A percentile compares a stretch with the other conserved stretches of the same genome.
These are phyloP conservation scores for Aphelinus atriplicis DNA, from an alignment of 1,140 invertebrate species.

Conservation along the genomic window DNA sequence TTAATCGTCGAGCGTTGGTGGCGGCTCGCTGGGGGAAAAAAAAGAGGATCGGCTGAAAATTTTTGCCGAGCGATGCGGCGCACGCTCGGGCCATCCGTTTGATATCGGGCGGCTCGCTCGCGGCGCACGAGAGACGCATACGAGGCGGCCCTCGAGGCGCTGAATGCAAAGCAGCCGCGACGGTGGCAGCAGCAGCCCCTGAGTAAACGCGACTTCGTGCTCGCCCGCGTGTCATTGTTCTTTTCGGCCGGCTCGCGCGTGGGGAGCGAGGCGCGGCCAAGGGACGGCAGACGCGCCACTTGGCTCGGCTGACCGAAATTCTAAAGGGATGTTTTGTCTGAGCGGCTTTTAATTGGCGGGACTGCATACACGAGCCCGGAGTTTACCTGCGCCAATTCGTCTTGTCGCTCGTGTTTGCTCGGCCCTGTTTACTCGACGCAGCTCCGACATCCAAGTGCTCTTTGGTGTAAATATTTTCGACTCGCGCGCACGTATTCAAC, in stretches of 20 bases:
- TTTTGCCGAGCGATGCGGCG: constrained; percentile 39
- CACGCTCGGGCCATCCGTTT: constrained; percentile 58
- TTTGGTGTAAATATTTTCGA: no score
- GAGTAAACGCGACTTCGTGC: constrained; percentile 29
- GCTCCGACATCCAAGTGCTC: no score
- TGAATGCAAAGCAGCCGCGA: constrained; percentile 30
- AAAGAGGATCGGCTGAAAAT: no score
- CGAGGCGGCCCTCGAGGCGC: not conserved
- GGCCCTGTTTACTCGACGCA: no score
- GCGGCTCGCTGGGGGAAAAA: no score
- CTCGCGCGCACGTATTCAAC: no score
- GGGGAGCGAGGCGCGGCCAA: no score
- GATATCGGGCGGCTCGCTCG: constrained; percentile 51
- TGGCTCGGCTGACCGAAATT: constrained; percentile 9
- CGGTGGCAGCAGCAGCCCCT: not conserved
- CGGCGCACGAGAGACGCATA: no score
- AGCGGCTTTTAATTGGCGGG: constrained; percentile 17
- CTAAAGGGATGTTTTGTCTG: not conserved
- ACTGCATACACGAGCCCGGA: no score
- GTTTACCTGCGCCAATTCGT: no score
- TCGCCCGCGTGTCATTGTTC: constrained; percentile 16
- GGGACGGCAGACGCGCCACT: not conserved
- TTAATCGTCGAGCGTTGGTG: constrained; percentile 1
- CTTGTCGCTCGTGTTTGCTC: no score
- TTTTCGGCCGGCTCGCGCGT: not conserved